Evolutionary conservation across 2,797 vertebrate species (phyloP), one percentile per base, ranked within the genome.

Genomic region (Cynopterus sphinx): DNA sequence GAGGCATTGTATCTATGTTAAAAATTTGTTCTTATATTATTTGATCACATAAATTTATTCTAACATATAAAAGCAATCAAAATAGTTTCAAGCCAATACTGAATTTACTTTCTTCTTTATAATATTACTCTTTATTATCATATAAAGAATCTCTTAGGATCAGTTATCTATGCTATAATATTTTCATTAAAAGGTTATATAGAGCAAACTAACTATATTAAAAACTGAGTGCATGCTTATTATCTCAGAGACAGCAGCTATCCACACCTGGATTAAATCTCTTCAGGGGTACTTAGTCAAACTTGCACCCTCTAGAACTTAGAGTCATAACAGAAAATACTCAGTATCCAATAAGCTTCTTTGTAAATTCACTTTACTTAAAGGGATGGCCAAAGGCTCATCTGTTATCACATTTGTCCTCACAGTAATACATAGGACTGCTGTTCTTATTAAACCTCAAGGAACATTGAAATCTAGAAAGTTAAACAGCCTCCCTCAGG

Each of bases 11-110:
- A 16, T 61, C 10, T 43, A 26, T 21, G 3, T 49, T 68, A 86
- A 12, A 81, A 13, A 2, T 8, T 36, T 39, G 21, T 61, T 83
- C 9, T 67, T 36, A 63, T 36, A 79, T 51, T 86, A 68, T 82
- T 93, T 84, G 19, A 77, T 13, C 15, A 41, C 51, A 39, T 61
- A 75, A 81, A 26, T 65, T 67, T 70, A 67, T 57, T n/a, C 7
- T 77, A 87, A 94, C 43, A 82, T 24, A 92, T 26, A 71, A 96
- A 91, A 90, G n/a, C 4, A 81, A 91, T 85, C 8, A 85, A 92
- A 87, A 61, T 39, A 31, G 59, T 33, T 92, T 70, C 41, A 95
- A 75, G 9, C 17, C 63, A 94, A 79, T 65, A 65, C 10, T 83
- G 16, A 87, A 6, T 43, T 70, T 81, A 46, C 5, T 43, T 61